These are phyloP conservation scores for Caenorhabditis macrosperma DNA, from an alignment of 2,888 invertebrate species.

Conservation along the genomic window DNA sequence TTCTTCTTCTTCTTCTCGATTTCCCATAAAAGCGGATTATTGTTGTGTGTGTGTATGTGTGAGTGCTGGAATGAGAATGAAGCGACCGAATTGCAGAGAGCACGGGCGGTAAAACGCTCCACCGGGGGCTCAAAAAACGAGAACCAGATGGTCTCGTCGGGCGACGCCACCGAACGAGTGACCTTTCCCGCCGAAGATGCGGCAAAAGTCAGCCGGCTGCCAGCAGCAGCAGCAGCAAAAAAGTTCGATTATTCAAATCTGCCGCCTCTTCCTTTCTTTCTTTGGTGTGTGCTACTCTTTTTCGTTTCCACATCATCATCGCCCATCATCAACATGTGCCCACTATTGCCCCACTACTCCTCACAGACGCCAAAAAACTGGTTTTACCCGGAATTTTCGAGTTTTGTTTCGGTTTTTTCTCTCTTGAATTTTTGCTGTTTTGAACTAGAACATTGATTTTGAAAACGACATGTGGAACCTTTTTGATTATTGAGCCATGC, in stretches of 20 bases:
- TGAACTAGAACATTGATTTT: no score
- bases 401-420: background rate
- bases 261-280: constrained; percentile 1
- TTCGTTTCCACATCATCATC: constrained; percentile 7
- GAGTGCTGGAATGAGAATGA: background rate
- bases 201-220: constrained; percentile 1
- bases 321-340: background rate
- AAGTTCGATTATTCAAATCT: constrained; percentile 37
- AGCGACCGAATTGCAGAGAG: background rate
- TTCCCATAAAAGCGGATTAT: constrained; percentile 21
- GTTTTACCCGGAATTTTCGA: constrained; percentile 2
- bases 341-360: background rate
- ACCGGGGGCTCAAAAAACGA: no score
- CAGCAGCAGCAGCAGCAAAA: background rate
- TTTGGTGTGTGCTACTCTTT: background rate
- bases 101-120: background rate
- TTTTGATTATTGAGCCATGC: no score
- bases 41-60: background rate
- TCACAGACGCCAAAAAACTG: background rate
- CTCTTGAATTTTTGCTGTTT: background rate
- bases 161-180: background rate
- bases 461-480: no score
- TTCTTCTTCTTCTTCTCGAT: background rate
- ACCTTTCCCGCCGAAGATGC: constrained; percentile 12
- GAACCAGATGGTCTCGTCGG: constrained; percentile 39